Percentiles rank a stretch among this genome's conserved stretches.
Evolutionary conservation across 1,140 invertebrate genomes (phyloP).

Genomic region (Zaprionus gabonicus): DNA sequence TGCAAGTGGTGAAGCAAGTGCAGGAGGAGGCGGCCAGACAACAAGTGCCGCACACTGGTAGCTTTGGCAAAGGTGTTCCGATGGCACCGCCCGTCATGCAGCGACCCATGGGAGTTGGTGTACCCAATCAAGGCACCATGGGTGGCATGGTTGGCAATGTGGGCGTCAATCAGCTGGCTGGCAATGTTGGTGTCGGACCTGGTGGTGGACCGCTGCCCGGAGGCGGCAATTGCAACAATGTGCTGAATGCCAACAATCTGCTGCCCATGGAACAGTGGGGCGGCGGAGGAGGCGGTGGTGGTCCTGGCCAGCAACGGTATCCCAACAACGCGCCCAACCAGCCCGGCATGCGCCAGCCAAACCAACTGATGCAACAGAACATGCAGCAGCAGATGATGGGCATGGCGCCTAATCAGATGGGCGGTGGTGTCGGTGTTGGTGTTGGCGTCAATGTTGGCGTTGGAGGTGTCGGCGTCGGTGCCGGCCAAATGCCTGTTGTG

Average conservation of each 20-base stretch:
- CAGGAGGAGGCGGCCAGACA: conserved; percentile 95
- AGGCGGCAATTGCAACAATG: conserved; percentile 63
- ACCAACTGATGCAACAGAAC: conserved; percentile 84
- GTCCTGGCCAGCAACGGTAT: conserved; percentile 59
- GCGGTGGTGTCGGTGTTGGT: conserved; percentile 51
- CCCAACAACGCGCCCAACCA: conserved; percentile 73
- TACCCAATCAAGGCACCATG: conserved; percentile 65
- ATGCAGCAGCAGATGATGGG: conserved; percentile 84
- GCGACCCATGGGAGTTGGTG: conserved; percentile 80
- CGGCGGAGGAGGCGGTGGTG: conserved; percentile 38
- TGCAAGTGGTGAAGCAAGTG: conserved; percentile 95
- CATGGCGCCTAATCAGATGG: conserved; percentile 72
- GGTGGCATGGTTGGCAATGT: conserved; percentile 57
- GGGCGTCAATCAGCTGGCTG: conserved; percentile 44
- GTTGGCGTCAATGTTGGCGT: conserved; percentile 57
- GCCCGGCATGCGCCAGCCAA: conserved; percentile 85
- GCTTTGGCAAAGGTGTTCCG: conserved; percentile 88
- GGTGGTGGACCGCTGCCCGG: conserved; percentile 47
- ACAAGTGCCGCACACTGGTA: conserved; percentile 89
- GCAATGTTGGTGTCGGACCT: conserved; percentile 50
- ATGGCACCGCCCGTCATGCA: conserved; percentile 90
- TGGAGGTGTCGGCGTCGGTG: conserved; percentile 53
- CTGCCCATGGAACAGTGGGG: conserved; percentile 90
- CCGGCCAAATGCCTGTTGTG: conserved; percentile 69
- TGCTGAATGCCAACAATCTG: conserved; percentile 84